Conservation (phyloP, 2,113 vertebrate species). For the Misgurnus anguillicaudatus region DNA sequence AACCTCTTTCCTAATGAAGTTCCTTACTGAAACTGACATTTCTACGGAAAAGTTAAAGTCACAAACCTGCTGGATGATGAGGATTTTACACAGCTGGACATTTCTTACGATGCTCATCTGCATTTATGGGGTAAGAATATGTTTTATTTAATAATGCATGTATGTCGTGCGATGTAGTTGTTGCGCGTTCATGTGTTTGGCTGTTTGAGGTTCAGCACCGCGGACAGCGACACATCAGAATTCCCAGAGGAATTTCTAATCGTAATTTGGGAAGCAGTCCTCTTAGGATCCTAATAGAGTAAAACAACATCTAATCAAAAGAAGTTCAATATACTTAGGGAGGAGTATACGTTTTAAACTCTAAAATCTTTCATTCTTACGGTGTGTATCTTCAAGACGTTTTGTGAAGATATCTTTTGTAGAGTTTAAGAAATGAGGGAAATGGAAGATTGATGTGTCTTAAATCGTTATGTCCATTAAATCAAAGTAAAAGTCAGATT, state of each 20-base stretch:
- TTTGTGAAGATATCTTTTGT: no score
- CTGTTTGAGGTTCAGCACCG: slow-evolving; percentile 27
- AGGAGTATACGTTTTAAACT: not conserved
- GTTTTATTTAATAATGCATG: not conserved
- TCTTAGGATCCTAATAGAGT: not conserved
- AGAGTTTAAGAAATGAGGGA: no score
- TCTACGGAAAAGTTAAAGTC: slow-evolving; percentile 13
- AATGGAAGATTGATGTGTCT: no score
- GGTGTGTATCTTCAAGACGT: no score
- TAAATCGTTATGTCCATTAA: no score
- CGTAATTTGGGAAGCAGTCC: not conserved
- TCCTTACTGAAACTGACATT: not conserved
- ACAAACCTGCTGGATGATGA: slow-evolving; percentile 19
- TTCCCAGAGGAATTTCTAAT: not conserved
- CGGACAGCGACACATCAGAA: slow-evolving; percentile 2
- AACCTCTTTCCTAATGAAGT: not conserved
- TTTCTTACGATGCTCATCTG: slow-evolving; percentile 11
- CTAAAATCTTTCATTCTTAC: no score
- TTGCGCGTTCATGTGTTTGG: not conserved
- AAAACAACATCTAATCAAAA: not conserved
- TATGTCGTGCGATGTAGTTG: not conserved
- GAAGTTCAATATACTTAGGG: no score
- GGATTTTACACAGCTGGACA: slow-evolving; percentile 2
- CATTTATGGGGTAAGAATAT: slow-evolving; percentile 33
- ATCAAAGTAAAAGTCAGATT: no score